Conservation (phyloP, 2,797 vertebrate genomes). For the Menidia menidia region DNA sequence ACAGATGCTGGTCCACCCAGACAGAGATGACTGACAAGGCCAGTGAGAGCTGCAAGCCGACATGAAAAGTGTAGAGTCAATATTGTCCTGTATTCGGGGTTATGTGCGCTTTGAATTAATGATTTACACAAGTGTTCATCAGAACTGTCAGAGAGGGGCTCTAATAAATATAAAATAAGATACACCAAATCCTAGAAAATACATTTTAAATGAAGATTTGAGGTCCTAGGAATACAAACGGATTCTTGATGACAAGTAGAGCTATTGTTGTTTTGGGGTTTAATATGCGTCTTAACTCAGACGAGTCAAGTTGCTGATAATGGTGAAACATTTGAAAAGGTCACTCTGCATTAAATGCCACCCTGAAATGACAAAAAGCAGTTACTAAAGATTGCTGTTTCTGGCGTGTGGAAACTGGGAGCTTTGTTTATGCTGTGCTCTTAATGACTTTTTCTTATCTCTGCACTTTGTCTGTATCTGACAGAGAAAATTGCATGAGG, state of each 20-base stretch:
- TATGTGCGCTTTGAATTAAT: no score
- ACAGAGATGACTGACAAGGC: no score
- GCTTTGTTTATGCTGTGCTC: neutral
- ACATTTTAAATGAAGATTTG: neutral
- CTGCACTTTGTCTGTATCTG: slow-evolving; percentile 14
- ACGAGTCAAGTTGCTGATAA: neutral
- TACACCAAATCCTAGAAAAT: neutral
- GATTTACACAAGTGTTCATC: no score
- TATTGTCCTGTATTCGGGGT: no score
- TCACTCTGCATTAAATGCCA: slow-evolving; percentile 9
- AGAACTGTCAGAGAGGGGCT: neutral
- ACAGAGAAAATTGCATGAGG: neutral
- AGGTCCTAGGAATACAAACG: neutral
- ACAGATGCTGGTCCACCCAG: no score
- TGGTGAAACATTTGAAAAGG: slow-evolving; percentile 7
- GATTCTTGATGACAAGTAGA: neutral
- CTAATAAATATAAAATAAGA: neutral
- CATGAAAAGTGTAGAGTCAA: no score
- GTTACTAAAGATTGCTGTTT: slow-evolving; percentile 5
- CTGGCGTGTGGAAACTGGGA: neutral
- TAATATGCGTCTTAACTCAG: neutral
- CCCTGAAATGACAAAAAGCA: neutral
- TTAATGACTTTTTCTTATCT: neutral
- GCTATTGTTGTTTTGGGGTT: neutral
- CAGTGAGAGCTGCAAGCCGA: no score